Evolutionary conservation across 1,140 invertebrate genomes (phyloP).

Genomic region (Ceratoteleas bidentatus): DNA sequence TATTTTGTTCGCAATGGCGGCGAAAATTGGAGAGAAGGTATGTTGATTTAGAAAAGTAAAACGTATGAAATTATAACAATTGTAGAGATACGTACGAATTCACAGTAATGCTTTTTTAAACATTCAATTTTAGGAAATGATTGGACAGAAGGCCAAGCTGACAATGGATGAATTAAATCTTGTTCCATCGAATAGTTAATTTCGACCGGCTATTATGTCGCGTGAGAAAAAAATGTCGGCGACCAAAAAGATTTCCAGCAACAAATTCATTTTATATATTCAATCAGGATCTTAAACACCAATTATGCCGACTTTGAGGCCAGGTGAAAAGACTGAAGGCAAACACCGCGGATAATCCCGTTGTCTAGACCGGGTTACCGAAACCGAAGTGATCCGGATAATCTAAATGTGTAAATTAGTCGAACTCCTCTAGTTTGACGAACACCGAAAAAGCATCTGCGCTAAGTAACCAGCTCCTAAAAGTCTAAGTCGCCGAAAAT

Average conservation of each 20-base stretch:
- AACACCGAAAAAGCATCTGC: constrained; percentile 53
- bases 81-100: no score
- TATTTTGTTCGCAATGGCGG: no score
- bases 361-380: constrained; percentile 37
- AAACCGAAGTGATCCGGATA: constrained; percentile 54
- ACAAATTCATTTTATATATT: constrained; percentile 32
- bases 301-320: constrained; percentile 31
- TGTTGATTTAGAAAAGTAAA: no score
- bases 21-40: no score
- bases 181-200: neutral
- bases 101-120: no score
- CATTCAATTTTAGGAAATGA: no score
- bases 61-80: no score
- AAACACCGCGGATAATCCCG: constrained; percentile 37
- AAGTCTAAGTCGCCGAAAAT: constrained; percentile 48
- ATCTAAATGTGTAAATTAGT: constrained; percentile 61
- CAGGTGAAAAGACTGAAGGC: constrained; percentile 40
- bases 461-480: constrained; percentile 40
- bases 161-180: no score
- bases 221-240: constrained; percentile 16
- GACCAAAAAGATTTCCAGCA: neutral
- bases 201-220: neutral
- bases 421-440: constrained; percentile 49
- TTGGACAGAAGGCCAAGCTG: no score
- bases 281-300: constrained; percentile 20